Base-by-base conservation (phyloP, 1,140 invertebrate genomes). In the Lethrus apterus region DNA sequence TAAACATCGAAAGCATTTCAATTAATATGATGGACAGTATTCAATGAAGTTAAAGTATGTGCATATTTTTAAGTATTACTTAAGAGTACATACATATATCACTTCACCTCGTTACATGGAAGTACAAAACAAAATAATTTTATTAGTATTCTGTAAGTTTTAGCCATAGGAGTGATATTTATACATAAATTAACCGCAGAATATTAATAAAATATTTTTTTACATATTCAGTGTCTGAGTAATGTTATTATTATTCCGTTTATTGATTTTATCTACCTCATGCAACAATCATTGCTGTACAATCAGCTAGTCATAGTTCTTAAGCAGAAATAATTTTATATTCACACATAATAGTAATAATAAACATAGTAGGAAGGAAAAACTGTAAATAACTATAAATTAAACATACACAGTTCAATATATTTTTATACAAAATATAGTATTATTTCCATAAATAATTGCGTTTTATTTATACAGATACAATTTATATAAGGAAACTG, bases 241-340 rank as follows among this genome's bases (percentile, higher is more conserved):
- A 29, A 26, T 42, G 20, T 42, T 42, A 42, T 23, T 42, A 38
- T 9, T 42, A 42, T 42, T 42, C 40, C 42, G 42, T 32, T 44
- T 17, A 32, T 44, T 33, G 30, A 18, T 32, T 47, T 49, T 51
- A 60, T 56, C 60, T 63, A 63, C 60, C 60, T 63, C 60, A 61
- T 60, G 53, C 57, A 60, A 63, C 57, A 59, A 54, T 58, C 55
- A 59, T 60, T 61, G 59, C 60, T 63, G 60, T 63, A 61, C 57
- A 60, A 58, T 60, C 60, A 63, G 60, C 60, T 63, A 63, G 60
- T 63, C 60, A 63, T 62, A 63, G 58, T 51, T 57, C 47, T 58
- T 42, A 54, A 59, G 51, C 40, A 47, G 49, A 56, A 51, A 44
- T 41, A 49, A 36, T 40, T 52, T 55, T 50, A 57, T 51, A 55